Base-by-base conservation (phyloP, 2,113 vertebrate species). In the Hymenochirus boettgeri region DNA sequence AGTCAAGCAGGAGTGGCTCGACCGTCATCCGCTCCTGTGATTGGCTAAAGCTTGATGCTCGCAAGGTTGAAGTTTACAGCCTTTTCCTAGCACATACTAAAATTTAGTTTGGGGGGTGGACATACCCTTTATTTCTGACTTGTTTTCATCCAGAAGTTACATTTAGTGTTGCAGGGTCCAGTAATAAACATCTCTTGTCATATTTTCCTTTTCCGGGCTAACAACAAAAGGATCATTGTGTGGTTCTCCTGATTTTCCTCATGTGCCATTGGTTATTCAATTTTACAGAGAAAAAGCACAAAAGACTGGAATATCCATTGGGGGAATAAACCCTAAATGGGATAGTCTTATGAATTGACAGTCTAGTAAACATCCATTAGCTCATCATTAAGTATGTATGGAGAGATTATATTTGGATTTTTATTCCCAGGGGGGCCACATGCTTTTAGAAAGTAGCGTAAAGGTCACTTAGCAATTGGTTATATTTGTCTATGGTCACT, bases 341-440 rank as follows among this genome's bases (percentile, higher is more conserved):
- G 46, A 48, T 21, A 48, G 21, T 48, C 21, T 22, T 10, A 19
- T 48, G 46, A 9, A 48, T 5, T 10, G 46, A 2, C 3, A 9
- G 45, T 5, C 45, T 47, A 11, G n/a, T 47, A 19, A 19, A 47
- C 46, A 22, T 48, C 21, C 18, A 48, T 48, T 48, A 48, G 21
- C 46, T 48, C 46, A 48, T 48, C 46, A 48, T 48, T 48, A 48
- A 48, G 9, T 22, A 23, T 48, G 21, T 23, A 48, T 42, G 39
- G 39, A 42, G 2, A n/a, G 15, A 42, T 42, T 42, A 13, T 42
- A 13, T 42, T 5, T 42, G 39, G 11, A 18, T 42, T 42, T 42
- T 17, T 17, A n/a, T 42, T 15, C 15, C 39, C 39, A 42, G 17
- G n/a, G 39, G 39, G 39, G 7, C 39, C 17, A 35, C 33, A 35